Conservation (phyloP, 2,113 vertebrate species). For the Sylvilagus bachmani region DNA sequence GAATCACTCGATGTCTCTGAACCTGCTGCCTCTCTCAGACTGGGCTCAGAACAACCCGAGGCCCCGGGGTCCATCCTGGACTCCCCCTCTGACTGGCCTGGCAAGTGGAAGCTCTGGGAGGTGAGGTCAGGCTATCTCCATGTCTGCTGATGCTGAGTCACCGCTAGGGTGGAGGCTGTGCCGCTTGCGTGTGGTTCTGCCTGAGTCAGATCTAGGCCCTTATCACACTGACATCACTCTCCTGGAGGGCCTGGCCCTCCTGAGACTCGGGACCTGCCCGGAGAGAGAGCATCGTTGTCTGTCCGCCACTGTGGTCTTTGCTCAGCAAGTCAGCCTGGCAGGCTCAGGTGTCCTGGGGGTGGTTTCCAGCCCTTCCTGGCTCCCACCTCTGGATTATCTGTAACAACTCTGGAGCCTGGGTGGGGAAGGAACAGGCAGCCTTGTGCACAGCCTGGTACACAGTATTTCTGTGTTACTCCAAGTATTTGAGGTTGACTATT, state of each 20-base stretch:
- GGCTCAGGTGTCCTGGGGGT: neutral
- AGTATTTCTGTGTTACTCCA: neutral
- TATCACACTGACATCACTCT: neutral
- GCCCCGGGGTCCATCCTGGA: neutral
- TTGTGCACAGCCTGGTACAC: neutral
- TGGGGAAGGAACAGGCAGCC: too few species aligned
- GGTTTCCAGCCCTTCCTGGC: neutral
- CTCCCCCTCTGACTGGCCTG: neutral
- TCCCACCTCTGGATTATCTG: neutral
- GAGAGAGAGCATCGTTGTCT: too few species aligned
- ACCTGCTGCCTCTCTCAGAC: neutral
- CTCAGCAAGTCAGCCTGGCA: neutral
- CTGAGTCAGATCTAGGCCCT: neutral
- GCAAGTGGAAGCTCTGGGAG: neutral
- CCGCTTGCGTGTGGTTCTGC: neutral
- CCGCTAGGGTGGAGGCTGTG: accelerated
- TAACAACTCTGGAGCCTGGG: neutral
- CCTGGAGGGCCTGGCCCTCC: too few species aligned
- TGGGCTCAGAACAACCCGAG: neutral
- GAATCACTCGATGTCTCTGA: neutral
- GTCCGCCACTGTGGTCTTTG: neutral
- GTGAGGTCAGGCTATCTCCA: accelerated
- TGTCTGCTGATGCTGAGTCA: neutral
- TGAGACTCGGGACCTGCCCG: neutral
- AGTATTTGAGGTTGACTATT: neutral